phyloP scores from a whole-genome alignment of 1,140 invertebrate genomes.

The Ceratosolen solmsi region DNA sequence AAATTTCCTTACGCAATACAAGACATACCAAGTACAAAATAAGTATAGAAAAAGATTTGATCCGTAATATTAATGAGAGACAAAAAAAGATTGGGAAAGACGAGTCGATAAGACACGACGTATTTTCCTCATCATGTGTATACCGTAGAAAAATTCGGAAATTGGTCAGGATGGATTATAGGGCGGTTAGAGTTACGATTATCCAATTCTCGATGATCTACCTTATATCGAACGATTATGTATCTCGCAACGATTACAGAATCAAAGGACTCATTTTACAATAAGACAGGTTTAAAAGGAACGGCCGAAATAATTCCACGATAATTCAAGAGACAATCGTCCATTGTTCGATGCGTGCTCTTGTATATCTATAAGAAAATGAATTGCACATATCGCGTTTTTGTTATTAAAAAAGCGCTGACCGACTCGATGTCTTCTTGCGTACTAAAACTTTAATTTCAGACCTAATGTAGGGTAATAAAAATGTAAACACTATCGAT shows the following conservation, averaged over 20 bases:
- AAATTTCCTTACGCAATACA: too few species aligned
- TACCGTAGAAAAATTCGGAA: background rate
- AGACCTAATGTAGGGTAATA: background rate
- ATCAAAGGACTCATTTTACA: background rate
- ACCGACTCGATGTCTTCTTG: background rate
- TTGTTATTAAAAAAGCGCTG: background rate
- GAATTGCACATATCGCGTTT: background rate
- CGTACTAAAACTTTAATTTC: conserved; percentile 27
- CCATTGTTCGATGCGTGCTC: conserved; percentile 42
- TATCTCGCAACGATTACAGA: too few species aligned
- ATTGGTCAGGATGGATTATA: conserved; percentile 41
- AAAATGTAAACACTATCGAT: background rate
- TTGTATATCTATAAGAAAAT: background rate
- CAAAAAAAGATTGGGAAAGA: too few species aligned
- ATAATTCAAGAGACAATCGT: conserved; percentile 44
- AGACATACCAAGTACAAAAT: too few species aligned
- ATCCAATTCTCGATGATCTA: conserved; percentile 5
- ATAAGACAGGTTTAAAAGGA: background rate
- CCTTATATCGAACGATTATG: background rate
- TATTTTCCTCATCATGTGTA: too few species aligned
- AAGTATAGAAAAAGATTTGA: too few species aligned
- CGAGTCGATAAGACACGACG: too few species aligned
- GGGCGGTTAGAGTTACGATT: background rate
- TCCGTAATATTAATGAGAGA: too few species aligned
- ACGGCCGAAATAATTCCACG: conserved; percentile 40